phyloP scores from a whole-genome alignment of 2,113 vertebrate genomes.

The Forbesichthys agassizii region DNA sequence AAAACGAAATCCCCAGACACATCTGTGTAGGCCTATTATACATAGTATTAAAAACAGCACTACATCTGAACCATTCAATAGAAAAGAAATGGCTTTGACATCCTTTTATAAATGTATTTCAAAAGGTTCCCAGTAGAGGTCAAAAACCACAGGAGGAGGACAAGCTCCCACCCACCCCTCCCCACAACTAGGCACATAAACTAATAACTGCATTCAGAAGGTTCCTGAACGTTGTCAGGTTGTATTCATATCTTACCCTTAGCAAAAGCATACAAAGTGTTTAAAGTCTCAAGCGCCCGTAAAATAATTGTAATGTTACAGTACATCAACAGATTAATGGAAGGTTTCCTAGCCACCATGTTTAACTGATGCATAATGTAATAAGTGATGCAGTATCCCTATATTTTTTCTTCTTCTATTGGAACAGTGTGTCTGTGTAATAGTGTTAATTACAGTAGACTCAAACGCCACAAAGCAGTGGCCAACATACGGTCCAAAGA shows the following conservation, averaged over 20 bases:
- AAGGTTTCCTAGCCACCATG: slow-evolving; percentile 31
- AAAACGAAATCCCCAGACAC: slow-evolving; percentile 58
- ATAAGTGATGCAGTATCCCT: slow-evolving; percentile 41
- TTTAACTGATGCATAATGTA: slow-evolving; percentile 16
- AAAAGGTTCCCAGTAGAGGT: slow-evolving; percentile 68
- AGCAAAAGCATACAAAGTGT: slow-evolving; percentile 44
- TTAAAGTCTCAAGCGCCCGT: slow-evolving; percentile 57
- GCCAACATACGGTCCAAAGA: slow-evolving; percentile 61
- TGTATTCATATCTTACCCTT: slow-evolving; percentile 51
- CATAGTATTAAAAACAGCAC: slow-evolving; percentile 73
- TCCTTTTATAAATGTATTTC: slow-evolving; percentile 78
- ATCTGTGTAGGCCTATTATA: slow-evolving; percentile 58
- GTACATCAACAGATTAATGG: slow-evolving; percentile 58
- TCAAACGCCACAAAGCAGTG: slow-evolving; percentile 50
- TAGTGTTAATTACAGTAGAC: slow-evolving; percentile 56
- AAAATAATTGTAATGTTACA: slow-evolving; percentile 51
- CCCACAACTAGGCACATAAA: slow-evolving; percentile 76
- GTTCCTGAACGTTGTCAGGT: slow-evolving; percentile 60
- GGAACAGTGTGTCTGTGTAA: slow-evolving; percentile 36
- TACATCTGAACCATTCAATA: slow-evolving; percentile 69
- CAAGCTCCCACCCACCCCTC: slow-evolving; percentile 12
- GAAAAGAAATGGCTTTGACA: slow-evolving; percentile 82
- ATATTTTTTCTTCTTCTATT: slow-evolving; percentile 30
- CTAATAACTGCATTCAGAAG: slow-evolving; percentile 71
- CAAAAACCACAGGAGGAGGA: slow-evolving; percentile 69